Percentiles rank a stretch among this genome's conserved stretches.
Conservation (phyloP, 2,888 invertebrate genomes). For the Polymixis flavicincta region DNA sequence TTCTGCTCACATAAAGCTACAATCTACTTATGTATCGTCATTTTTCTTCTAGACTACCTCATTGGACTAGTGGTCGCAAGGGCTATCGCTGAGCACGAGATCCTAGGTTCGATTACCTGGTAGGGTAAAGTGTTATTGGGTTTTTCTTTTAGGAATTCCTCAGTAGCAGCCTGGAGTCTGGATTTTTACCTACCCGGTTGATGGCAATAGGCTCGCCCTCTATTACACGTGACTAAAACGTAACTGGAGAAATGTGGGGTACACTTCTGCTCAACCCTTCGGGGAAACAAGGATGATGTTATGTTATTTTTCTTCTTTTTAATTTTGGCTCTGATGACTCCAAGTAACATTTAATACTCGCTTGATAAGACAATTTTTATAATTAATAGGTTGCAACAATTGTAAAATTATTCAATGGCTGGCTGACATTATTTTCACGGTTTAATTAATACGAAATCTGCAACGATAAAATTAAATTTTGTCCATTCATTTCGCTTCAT, state of each 20-base stretch:
- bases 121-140: too few relatives aligned
- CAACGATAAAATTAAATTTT: slow-evolving; percentile 31
- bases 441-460: slow-evolving; percentile 40
- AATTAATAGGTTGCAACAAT: background rate
- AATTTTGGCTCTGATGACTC: background rate
- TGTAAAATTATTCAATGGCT: slow-evolving; percentile 13
- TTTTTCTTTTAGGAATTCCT: too few relatives aligned
- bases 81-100: too few relatives aligned
- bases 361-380: background rate
- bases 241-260: too few relatives aligned
- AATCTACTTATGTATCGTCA: background rate
- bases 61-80: too few relatives aligned
- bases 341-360: background rate
- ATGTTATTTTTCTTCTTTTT: background rate
- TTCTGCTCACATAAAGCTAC: background rate
- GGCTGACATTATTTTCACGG: slow-evolving; percentile 8
- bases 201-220: too few relatives aligned
- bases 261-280: too few relatives aligned
- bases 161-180: too few relatives aligned
- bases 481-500: slow-evolving; percentile 37
- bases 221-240: too few relatives aligned
- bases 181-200: too few relatives aligned
- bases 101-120: too few relatives aligned
- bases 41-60: background rate
- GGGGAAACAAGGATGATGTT: too few relatives aligned